Conservation (phyloP, 2,113 vertebrate species). For the Regulus satrapa region DNA sequence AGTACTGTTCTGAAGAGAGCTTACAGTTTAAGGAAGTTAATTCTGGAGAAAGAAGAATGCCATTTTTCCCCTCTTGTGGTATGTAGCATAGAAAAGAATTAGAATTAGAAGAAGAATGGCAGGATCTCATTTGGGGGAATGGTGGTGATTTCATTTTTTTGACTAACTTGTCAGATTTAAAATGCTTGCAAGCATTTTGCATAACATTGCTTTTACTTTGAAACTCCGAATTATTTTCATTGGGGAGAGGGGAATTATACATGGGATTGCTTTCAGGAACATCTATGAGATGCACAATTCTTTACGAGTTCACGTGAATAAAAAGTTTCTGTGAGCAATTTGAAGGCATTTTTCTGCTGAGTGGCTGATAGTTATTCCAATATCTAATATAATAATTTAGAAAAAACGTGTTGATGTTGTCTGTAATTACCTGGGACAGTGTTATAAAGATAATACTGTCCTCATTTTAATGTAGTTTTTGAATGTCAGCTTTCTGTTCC, state of each 20-base stretch:
- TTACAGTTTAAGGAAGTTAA: neutral
- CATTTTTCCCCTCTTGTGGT: neutral
- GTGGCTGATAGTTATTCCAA: neutral
- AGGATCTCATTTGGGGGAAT: neutral
- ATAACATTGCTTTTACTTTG: neutral
- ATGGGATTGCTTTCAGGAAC: neutral
- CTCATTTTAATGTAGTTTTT: neutral
- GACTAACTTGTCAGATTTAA: neutral
- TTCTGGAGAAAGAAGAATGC: neutral
- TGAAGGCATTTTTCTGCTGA: neutral
- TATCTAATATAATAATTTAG: neutral
- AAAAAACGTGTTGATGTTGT: neutral
- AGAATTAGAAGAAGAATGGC: neutral
- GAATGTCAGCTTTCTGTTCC: neutral
- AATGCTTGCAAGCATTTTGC: neutral
- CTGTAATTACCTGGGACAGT: neutral
- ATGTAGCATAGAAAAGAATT: neutral
- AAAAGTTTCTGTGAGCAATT: neutral
- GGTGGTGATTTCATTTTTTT: neutral
- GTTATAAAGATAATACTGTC: neutral
- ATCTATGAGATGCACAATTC: neutral
- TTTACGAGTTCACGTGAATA: neutral
- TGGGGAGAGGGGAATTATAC: accelerated
- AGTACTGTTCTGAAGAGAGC: neutral
- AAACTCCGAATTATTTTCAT: neutral